Conservation (phyloP, 2,888 invertebrate species). For the Xylota segnis region DNA sequence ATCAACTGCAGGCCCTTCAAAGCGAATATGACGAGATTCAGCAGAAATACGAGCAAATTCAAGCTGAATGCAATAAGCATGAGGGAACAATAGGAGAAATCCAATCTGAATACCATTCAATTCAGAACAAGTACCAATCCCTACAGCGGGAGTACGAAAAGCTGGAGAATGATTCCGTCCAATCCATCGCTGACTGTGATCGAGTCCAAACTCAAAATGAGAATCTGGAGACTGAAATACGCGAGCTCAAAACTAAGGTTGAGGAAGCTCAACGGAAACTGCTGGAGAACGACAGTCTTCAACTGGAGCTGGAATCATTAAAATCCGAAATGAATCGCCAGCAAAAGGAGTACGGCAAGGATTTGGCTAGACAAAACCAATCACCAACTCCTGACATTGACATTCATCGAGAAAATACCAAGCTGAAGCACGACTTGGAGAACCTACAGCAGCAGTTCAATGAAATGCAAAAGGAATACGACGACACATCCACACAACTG, state of each 20-base stretch:
- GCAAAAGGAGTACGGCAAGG: slow-evolving; percentile 46
- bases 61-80: slow-evolving; percentile 77
- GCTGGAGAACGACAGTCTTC: slow-evolving; percentile 67
- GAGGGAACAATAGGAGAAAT: slow-evolving; percentile 78
- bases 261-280: slow-evolving; percentile 79
- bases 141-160: slow-evolving; percentile 79
- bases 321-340: slow-evolving; percentile 42
- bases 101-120: slow-evolving; percentile 79
- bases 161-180: slow-evolving; percentile 76
- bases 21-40: slow-evolving; percentile 79
- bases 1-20: slow-evolving; percentile 68
- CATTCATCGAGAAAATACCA: slow-evolving; percentile 74
- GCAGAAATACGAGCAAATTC: slow-evolving; percentile 78
- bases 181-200: slow-evolving; percentile 77
- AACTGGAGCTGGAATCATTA: slow-evolving; percentile 58
- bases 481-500: slow-evolving; percentile 86
- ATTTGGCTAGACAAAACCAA: slow-evolving; percentile 5
- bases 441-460: slow-evolving; percentile 80
- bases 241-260: slow-evolving; percentile 78
- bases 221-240: slow-evolving; percentile 79
- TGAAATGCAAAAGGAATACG: slow-evolving; percentile 85
- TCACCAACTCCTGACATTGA: slow-evolving; percentile 25
- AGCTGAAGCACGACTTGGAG: slow-evolving; percentile 77
- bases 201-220: slow-evolving; percentile 80
- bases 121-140: slow-evolving; percentile 79